Conservation (phyloP, 2,888 invertebrate species). For the Saturnia japonica region DNA sequence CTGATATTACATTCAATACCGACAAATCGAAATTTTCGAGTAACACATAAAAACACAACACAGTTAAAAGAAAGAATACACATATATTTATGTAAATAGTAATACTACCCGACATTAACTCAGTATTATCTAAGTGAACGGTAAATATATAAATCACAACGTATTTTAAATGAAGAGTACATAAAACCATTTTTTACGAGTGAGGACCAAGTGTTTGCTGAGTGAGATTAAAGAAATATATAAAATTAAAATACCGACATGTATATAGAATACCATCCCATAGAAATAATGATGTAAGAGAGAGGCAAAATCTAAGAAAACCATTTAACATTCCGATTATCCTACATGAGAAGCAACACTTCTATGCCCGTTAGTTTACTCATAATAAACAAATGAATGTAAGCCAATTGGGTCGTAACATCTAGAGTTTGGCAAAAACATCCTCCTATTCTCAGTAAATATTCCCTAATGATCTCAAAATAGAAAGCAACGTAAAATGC, state of each 20-base stretch:
- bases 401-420: conserved; percentile 3
- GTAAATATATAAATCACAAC: no score
- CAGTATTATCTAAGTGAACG: no score
- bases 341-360: neutral
- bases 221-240: no score
- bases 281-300: no score
- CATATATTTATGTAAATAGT: neutral
- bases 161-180: no score
- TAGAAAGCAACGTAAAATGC: neutral
- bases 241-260: no score
- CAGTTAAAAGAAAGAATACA: neutral
- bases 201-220: no score
- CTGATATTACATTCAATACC: neutral
- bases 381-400: neutral
- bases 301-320: neutral
- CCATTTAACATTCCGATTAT: neutral
- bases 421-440: conserved; percentile 6
- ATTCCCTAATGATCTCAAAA: conserved; percentile 9
- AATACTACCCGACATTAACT: no score
- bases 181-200: no score
- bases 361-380: neutral
- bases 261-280: no score
- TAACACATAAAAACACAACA: no score
- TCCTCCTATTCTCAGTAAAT: neutral
- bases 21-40: no score